phyloP scores from a whole-genome alignment of 2,888 invertebrate genomes.

The Taphrorychus bicolor region DNA sequence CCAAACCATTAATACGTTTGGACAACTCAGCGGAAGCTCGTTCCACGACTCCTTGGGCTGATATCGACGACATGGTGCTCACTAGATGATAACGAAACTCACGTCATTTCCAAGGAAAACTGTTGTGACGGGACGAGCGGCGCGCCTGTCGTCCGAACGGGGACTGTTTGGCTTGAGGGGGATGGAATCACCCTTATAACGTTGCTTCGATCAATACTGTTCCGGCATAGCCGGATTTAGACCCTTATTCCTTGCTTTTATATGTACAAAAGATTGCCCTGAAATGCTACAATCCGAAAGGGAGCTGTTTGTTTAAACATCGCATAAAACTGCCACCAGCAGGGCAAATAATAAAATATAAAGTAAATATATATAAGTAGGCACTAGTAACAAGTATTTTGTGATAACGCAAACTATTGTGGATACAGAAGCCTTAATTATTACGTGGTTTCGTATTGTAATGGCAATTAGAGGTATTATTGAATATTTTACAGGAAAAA shows the following conservation, averaged over 20 bases:
- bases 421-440: too few relatives aligned
- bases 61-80: constrained; percentile 38
- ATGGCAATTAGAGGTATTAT: background rate
- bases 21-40: constrained; percentile 89
- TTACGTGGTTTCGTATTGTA: background rate
- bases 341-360: background rate
- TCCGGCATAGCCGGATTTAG: constrained; percentile 28
- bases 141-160: constrained; percentile 4
- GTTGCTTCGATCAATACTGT: constrained; percentile 17
- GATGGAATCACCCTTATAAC: constrained; percentile 16
- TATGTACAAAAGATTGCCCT: background rate
- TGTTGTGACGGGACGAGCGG: background rate
- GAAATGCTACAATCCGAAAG: background rate
- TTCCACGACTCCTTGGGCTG: constrained; percentile 86
- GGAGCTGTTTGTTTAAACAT: background rate
- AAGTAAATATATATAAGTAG: background rate
- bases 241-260: background rate
- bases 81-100: background rate
- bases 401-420: too few relatives aligned
- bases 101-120: constrained; percentile 4
- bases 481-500: background rate
- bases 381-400: background rate
- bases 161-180: constrained; percentile 17
- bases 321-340: background rate
- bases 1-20: constrained; percentile 85